Evolutionary conservation across 1,140 invertebrate genomes (phyloP).

Genomic region (Zaprionus tsacasi): DNA sequence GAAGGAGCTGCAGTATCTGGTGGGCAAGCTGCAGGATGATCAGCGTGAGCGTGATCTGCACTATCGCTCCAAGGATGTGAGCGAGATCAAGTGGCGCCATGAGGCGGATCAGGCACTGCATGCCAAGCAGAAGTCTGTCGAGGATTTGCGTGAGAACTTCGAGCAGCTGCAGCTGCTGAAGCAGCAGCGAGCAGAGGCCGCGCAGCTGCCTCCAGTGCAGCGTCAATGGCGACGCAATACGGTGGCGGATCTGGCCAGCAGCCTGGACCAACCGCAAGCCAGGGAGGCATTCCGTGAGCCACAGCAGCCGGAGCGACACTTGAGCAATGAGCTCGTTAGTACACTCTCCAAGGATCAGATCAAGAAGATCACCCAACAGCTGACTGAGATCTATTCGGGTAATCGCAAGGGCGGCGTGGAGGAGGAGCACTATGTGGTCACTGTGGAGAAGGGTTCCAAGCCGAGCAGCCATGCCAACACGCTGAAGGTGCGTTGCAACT

Average conservation of each 20-base stretch:
- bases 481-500: constrained; percentile 90
- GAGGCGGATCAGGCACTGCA: constrained; percentile 91
- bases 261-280: constrained; percentile 86
- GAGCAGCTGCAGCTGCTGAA: constrained; percentile 77
- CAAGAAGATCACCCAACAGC: constrained; percentile 91
- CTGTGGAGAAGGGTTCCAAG: constrained; percentile 85
- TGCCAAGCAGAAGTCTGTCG: constrained; percentile 93
- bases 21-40: constrained; percentile 90
- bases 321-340: constrained; percentile 91
- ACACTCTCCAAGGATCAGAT: constrained; percentile 94
- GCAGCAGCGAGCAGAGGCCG: constrained; percentile 84
- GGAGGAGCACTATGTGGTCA: constrained; percentile 86
- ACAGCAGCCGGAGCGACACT: constrained; percentile 78
- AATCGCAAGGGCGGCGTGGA: constrained; percentile 79
- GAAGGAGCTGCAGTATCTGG: constrained; percentile 91
- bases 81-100: constrained; percentile 89
- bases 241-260: constrained; percentile 90
- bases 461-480: constrained; percentile 77
- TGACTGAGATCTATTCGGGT: constrained; percentile 91
- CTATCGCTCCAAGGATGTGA: constrained; percentile 89
- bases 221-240: constrained; percentile 93
- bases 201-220: constrained; percentile 89
- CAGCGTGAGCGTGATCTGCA: constrained; percentile 94
- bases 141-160: constrained; percentile 91
- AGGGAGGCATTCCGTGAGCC: not conserved